Evolutionary conservation across 1,140 invertebrate genomes (phyloP).

Genomic region (Nasonia giraulti): DNA sequence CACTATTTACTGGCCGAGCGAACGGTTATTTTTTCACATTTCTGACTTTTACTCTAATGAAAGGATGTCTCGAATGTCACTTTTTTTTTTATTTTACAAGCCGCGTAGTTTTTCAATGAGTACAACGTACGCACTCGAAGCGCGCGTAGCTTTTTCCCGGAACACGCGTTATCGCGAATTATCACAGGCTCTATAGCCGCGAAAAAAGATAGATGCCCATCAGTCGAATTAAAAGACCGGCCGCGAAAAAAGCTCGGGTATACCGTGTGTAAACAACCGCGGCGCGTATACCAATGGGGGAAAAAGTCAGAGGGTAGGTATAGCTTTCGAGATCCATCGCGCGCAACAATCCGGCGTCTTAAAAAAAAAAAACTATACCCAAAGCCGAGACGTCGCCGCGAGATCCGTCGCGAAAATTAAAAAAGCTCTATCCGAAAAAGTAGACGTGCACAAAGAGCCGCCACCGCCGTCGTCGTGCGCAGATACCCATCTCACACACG

Average conservation of each 20-base stretch:
- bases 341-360: too few species aligned
- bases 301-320: too few species aligned
- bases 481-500: not conserved
- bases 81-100: not conserved
- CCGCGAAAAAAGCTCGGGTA: too few species aligned
- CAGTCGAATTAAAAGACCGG: not conserved
- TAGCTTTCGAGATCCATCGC: too few species aligned
- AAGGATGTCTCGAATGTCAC: not conserved
- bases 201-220: not conserved
- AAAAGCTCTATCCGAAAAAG: not conserved
- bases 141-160: too few species aligned
- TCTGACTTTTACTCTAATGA: not conserved
- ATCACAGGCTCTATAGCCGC: too few species aligned
- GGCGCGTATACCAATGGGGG: too few species aligned
- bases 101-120: too few species aligned
- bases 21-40: not conserved
- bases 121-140: too few species aligned
- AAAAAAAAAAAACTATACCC: not conserved
- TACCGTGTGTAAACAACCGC: too few species aligned
- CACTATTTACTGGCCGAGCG: not conserved
- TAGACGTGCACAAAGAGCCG: not conserved
- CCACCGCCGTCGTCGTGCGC: not conserved
- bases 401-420: not conserved
- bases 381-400: not conserved
- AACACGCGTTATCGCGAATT: too few species aligned